Conservation (phyloP, 2,888 invertebrate genomes). For the Gibbula magus region DNA sequence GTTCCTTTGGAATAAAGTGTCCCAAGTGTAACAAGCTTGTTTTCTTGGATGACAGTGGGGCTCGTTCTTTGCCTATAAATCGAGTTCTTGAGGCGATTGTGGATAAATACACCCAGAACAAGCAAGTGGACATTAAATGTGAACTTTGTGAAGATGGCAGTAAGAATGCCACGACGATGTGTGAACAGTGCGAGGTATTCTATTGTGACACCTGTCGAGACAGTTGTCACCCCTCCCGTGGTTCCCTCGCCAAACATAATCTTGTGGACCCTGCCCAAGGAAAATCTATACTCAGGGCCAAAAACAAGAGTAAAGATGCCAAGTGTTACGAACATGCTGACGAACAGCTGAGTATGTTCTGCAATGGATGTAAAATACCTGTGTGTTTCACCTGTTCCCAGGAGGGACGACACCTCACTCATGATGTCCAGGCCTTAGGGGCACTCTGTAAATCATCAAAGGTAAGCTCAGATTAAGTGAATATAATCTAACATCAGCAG, state of each 20-base stretch:
- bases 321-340: constrained; percentile 90
- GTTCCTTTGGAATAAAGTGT: constrained; percentile 78
- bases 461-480: constrained; percentile 79
- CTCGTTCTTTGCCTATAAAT: constrained; percentile 91
- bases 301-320: constrained; percentile 75
- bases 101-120: constrained; percentile 85
- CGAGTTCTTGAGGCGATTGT: constrained; percentile 95
- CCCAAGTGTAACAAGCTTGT: constrained; percentile 89
- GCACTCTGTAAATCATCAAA: constrained; percentile 97
- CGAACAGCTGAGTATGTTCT: constrained; percentile 90
- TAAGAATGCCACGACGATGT: constrained; percentile 84
- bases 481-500: no score
- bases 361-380: constrained; percentile 91
- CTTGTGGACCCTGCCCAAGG: constrained; percentile 84
- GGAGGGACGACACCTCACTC: constrained; percentile 88
- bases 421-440: constrained; percentile 94
- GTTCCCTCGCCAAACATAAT: constrained; percentile 93
- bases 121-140: constrained; percentile 68
- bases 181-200: constrained; percentile 93
- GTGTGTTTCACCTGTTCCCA: constrained; percentile 92
- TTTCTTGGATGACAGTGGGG: constrained; percentile 95
- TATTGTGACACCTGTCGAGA: constrained; percentile 95
- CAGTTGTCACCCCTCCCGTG: constrained; percentile 93
- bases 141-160: constrained; percentile 69
- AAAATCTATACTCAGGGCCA: constrained; percentile 72